phyloP scores from a whole-genome alignment of 2,888 invertebrate species.

The Micropterix aruncella region DNA sequence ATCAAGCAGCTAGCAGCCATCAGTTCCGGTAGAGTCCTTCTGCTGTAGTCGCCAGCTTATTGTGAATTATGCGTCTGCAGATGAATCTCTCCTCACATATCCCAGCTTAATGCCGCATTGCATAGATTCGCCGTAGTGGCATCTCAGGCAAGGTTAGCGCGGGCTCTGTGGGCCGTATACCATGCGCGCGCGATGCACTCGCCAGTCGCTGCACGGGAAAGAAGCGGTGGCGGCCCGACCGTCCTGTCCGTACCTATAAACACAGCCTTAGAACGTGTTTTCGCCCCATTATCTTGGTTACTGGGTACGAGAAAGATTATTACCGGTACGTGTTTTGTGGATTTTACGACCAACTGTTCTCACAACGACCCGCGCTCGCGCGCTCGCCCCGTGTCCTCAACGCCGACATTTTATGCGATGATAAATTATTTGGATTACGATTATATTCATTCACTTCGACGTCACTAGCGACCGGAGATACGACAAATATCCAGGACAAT shows the following conservation, averaged over 20 bases:
- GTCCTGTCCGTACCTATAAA: neutral
- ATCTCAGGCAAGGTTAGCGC: neutral
- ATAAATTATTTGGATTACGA: neutral
- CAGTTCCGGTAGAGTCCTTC: too few species aligned
- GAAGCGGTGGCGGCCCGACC: neutral
- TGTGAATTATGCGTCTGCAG: too few species aligned
- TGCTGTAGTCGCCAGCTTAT: too few species aligned
- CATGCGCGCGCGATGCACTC: neutral
- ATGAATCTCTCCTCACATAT: too few species aligned
- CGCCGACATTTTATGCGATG: neutral
- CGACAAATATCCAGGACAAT: too few species aligned
- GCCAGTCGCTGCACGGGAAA: neutral
- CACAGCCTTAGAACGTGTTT: neutral
- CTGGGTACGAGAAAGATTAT: neutral
- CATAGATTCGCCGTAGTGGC: too few species aligned
- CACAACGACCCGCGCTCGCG: neutral
- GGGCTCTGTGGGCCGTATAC: too few species aligned
- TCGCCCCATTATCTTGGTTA: neutral
- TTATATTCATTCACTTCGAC: too few species aligned
- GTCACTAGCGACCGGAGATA: too few species aligned
- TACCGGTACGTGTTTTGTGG: neutral
- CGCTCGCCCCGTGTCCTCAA: too few species aligned
- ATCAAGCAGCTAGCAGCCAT: too few species aligned
- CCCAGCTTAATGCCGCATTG: too few species aligned
- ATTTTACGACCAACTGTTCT: neutral